Conservation (phyloP, 2,797 vertebrate genomes). For the Sarcophilus harrisii region DNA sequence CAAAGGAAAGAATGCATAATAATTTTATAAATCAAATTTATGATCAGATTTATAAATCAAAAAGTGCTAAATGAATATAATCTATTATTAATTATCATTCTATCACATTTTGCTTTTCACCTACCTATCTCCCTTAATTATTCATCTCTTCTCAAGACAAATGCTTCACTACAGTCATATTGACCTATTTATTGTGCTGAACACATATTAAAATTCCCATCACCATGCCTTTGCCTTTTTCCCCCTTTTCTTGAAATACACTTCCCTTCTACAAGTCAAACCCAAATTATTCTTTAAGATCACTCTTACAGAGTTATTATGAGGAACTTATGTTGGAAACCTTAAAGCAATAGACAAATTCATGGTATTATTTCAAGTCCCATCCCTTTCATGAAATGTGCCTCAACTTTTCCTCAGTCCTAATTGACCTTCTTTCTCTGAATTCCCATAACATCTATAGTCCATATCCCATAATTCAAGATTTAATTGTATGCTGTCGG, state of each 20-base stretch:
- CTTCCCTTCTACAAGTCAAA: not conserved
- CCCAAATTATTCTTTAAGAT: not conserved
- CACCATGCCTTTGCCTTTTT: not conserved
- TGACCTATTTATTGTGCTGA: not conserved
- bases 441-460: not conserved
- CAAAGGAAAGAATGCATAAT: not conserved
- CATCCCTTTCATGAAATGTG: not conserved
- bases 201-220: not conserved
- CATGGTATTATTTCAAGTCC: not conserved
- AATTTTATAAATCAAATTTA: not conserved
- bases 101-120: not conserved
- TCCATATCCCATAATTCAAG: not conserved
- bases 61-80: not conserved
- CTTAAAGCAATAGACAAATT: not conserved
- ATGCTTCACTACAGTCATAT: not conserved
- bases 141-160: not conserved
- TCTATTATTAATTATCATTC: not conserved
- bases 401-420: not conserved
- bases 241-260: not conserved
- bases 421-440: not conserved
- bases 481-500: not conserved
- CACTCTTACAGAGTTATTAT: not conserved
- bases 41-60: not conserved
- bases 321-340: not conserved
- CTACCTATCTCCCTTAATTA: not conserved